A percentile compares a stretch with the other conserved stretches of the same genome.
These are phyloP conservation scores for Turritopsis rubra DNA, from an alignment of 30 jellyfish, hydroid and myxozoan genomes.

Conservation along the genomic window DNA sequence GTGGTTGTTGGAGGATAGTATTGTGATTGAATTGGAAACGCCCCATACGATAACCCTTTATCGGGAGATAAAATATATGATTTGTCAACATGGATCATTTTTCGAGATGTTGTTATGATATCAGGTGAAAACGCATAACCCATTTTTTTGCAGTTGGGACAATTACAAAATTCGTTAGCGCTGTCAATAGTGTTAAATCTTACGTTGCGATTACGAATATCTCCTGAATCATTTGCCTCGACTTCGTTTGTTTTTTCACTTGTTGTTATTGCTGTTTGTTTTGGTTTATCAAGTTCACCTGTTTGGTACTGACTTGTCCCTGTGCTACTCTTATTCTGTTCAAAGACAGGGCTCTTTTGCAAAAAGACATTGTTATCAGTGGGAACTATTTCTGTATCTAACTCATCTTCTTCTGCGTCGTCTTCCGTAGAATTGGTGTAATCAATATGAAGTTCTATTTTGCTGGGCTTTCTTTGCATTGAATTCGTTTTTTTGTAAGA, in stretches of 20 bases:
- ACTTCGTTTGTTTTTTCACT: neutral
- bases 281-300: neutral
- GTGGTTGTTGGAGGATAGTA: slow-evolving; percentile 37
- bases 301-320: neutral
- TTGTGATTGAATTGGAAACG: neutral
- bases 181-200: neutral
- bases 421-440: slow-evolving; percentile 51
- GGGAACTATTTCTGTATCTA: slow-evolving; percentile 5
- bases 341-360: neutral
- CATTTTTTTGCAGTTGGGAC: slow-evolving; percentile 39
- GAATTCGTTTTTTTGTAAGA: neutral
- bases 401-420: slow-evolving; percentile 38
- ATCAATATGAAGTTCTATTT: slow-evolving; percentile 61
- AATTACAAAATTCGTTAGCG: slow-evolving; percentile 34
- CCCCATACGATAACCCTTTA: neutral
- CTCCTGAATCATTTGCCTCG: neutral
- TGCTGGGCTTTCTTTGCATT: slow-evolving; percentile 33
- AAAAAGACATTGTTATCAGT: neutral
- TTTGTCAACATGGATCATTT: slow-evolving; percentile 7
- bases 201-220: slow-evolving; percentile 27
- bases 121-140: slow-evolving; percentile 46
- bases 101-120: slow-evolving; percentile 26
- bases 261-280: neutral
- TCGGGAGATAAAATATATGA: neutral
- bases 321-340: neutral